Evolutionary conservation across 1,140 invertebrate species (phyloP), one percentile per base, ranked within the genome.

Genomic region (Belonocnema kinseyi): DNA sequence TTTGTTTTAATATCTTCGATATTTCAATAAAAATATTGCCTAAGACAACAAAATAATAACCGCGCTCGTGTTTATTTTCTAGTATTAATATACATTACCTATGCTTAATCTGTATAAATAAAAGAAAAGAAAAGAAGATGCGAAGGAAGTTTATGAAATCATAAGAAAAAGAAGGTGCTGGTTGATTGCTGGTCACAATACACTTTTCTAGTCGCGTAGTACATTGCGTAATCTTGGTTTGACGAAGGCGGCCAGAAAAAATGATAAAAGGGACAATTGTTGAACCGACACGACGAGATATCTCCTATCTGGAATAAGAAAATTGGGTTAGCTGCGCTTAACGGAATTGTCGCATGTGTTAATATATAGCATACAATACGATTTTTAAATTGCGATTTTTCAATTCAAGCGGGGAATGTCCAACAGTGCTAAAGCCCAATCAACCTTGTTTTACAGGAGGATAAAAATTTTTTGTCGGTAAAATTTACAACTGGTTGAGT

Each of bases 241-340:
- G 61, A 82, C 79, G 82, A 83, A 84, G 81, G 80, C 81, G 83
- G 74, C 16, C 78, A 54, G 80, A 76, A 85, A 80, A 82, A 72
- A 76, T 78, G 86, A 87, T 86, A 88, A 85, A 86, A 83, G 80
- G 80, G 82, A 88, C 81, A 83, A 87, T 87, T 85, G 82, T 85
- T 87, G 85, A 88, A 87, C 87, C 86, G 82, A 85, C 77, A 77
- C 86, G 83, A 85, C 79, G 80, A 86, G 87, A 88, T 88, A 87
- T 83, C 79, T 74, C 78, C 73, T 88, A 88, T 88, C 85, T 82
- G 58, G 73, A 83, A 85, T 82, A 79, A 81, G 82, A 85, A 81
- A 88, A 88, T 85, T 87, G 74, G 87, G 84, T 86, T 85, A 82
- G 26, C 74, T 75, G 81, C 66, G 78, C 80, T 80, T 21, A 77